Conservation (phyloP, 2,888 invertebrate species). For the Cephus sareptanus region DNA sequence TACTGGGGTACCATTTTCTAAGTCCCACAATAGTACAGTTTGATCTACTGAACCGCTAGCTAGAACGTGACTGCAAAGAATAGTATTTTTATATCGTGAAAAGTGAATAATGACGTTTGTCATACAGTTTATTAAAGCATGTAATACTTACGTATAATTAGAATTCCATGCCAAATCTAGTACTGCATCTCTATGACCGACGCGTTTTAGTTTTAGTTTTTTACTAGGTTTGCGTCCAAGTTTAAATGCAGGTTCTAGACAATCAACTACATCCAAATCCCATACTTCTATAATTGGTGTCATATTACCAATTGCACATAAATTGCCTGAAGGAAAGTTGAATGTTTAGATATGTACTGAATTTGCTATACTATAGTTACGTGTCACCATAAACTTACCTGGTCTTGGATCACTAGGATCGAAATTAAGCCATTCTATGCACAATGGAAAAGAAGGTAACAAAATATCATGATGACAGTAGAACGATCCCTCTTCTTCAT, state of each 20-base stretch:
- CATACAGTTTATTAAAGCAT: background rate
- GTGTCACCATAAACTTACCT: constrained; percentile 63
- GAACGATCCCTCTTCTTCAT: constrained; percentile 87
- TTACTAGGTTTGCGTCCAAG: constrained; percentile 81
- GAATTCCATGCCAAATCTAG: constrained; percentile 92
- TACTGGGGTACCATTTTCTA: constrained; percentile 82
- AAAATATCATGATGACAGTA: constrained; percentile 96
- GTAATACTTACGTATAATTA: constrained; percentile 71
- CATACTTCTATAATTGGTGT: constrained; percentile 94
- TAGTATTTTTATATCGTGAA: constrained; percentile 22
- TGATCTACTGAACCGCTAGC: constrained; percentile 95
- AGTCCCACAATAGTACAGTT: constrained; percentile 91
- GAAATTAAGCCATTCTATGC: constrained; percentile 92
- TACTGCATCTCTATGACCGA: constrained; percentile 91
- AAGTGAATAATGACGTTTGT: background rate
- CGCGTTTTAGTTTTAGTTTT: constrained; percentile 76
- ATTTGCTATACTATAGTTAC: background rate
- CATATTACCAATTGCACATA: constrained; percentile 94
- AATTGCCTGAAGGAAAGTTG: constrained; percentile 72
- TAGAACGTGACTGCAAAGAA: constrained; percentile 78
- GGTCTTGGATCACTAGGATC: constrained; percentile 80
- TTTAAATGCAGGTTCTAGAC: constrained; percentile 87
- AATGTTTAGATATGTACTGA: background rate
- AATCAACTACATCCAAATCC: constrained; percentile 95
- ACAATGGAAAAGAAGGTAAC: constrained; percentile 89